Evolutionary conservation across 1,140 invertebrate species (phyloP).

Genomic region (Drosophila setifemur): DNA sequence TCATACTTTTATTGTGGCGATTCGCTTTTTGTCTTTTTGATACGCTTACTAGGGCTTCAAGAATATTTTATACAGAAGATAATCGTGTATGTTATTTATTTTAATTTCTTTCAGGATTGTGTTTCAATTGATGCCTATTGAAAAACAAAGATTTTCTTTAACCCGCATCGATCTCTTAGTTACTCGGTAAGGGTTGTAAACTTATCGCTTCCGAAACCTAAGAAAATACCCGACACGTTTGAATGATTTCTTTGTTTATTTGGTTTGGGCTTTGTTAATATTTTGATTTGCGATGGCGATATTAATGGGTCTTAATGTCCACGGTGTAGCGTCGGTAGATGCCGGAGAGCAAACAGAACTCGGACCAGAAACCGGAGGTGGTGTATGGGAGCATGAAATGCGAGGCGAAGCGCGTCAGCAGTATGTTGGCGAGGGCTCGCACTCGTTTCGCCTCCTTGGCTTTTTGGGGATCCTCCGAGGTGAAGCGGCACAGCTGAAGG

Average conservation of each 20-base stretch:
- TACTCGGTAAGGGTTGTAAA: no score
- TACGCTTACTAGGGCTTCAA: not conserved
- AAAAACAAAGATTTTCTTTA: no score
- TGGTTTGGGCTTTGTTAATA: no score
- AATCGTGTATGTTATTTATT: no score
- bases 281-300: no score
- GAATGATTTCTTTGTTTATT: no score
- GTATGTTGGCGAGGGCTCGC: not conserved
- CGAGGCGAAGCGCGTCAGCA: constrained; percentile 1
- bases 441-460: not conserved
- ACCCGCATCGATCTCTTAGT: no score
- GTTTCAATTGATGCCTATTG: no score
- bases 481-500: constrained; percentile 11
- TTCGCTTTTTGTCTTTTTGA: constrained; percentile 6
- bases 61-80: no score
- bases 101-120: no score
- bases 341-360: not conserved
- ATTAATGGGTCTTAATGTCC: not conserved
- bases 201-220: no score
- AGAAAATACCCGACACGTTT: no score
- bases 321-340: constrained; percentile 7
- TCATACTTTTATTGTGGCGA: constrained; percentile 25
- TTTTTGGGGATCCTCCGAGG: not conserved
- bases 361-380: constrained; percentile 15
- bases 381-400: not conserved